Percentiles rank a stretch among this genome's conserved stretches.
phyloP scores from a whole-genome alignment of 2,797 vertebrate species.

The Micromesistius poutassou region DNA sequence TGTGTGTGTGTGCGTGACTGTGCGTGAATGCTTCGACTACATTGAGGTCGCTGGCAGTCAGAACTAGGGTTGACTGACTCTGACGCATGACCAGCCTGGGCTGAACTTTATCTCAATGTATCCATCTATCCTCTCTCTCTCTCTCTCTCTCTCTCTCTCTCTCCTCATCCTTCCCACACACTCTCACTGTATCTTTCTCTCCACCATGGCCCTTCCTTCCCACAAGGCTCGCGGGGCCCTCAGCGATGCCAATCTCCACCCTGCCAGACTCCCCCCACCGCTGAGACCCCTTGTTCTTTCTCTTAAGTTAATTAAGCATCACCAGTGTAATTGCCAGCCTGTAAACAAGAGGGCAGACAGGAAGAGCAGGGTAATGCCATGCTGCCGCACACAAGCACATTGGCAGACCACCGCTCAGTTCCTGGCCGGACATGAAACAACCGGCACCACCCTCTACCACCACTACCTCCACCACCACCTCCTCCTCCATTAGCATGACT shows the following conservation, averaged over 20 bases:
- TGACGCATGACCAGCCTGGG: not conserved
- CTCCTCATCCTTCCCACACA: slow-evolving; percentile 21
- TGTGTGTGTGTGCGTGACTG: no score
- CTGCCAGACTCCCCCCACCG: slow-evolving; percentile 7
- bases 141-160: not conserved
- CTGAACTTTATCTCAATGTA: not conserved
- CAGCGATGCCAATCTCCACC: slow-evolving; percentile 72
- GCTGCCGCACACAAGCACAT: slow-evolving; percentile 13
- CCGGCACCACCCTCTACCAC: slow-evolving; percentile 50
- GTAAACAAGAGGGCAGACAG: slow-evolving; percentile 65
- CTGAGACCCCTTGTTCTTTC: slow-evolving; percentile 48
- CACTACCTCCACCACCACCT: no score
- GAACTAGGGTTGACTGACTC: not conserved
- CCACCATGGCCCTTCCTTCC: slow-evolving; percentile 5
- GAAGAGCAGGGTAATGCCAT: slow-evolving; percentile 21
- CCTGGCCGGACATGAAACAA: not conserved
- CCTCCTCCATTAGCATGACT: slow-evolving; percentile 28
- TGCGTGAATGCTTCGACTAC: not conserved
- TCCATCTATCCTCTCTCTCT: not conserved
- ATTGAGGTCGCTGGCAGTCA: not conserved
- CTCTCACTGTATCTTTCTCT: slow-evolving; percentile 36
- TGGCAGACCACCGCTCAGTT: slow-evolving; percentile 11
- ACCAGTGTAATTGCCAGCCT: slow-evolving; percentile 59
- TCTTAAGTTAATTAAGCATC: slow-evolving; percentile 65
- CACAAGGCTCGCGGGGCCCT: slow-evolving; percentile 23